Base-by-base conservation (phyloP, 2,797 vertebrate species). In the Naso thynnoides region DNA sequence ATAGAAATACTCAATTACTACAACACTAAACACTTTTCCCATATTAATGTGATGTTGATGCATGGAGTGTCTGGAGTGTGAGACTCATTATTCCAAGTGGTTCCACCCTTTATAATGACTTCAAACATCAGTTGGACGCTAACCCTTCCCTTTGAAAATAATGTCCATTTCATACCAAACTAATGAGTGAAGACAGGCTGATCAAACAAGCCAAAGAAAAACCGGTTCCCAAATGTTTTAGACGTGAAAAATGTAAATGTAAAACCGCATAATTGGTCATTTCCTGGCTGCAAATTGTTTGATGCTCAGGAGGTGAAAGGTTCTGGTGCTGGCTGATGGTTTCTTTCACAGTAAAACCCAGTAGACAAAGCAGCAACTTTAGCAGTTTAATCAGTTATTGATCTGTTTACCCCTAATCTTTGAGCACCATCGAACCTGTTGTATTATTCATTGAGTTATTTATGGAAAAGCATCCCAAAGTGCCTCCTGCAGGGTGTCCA, bases 381-480 rank as follows among this genome's bases (percentile, higher is more conserved):
- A 7, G 53, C 9, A 5, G 60, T 74, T 89, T 82, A 83, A 87
- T 89, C 86, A 76, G 68, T 79, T 92, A 92, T 93, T 64, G 88
- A 92, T 88, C 84, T 79, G 71, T 89, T 83, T 88, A 86, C 74
- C 55, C 60, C 49, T 55, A 69, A 57, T 87, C 75, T 78, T 60
- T 83, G 55, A 78, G 33, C 53, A 48, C 48, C 70, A 23, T 62
- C 70, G 57, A 70, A 50, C 66, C 77, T 84, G 55, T 65, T 89
- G 72, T 77, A 84, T 89, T 81, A 90, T 90, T 92, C 77, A 90
- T 82, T 18, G 8, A 6, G 48, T 74, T 81, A 87, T 88, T 85
- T 73, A 80, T 86, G 31, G 69, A 67, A 79, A 66, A 38, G 6
- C 53, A 52, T 38, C 41, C 50, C 14, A 7, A 57, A 67, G 18